Evolutionary conservation across 2,113 vertebrate species (phyloP).

Genomic region (Gracilinanus agilis): DNA sequence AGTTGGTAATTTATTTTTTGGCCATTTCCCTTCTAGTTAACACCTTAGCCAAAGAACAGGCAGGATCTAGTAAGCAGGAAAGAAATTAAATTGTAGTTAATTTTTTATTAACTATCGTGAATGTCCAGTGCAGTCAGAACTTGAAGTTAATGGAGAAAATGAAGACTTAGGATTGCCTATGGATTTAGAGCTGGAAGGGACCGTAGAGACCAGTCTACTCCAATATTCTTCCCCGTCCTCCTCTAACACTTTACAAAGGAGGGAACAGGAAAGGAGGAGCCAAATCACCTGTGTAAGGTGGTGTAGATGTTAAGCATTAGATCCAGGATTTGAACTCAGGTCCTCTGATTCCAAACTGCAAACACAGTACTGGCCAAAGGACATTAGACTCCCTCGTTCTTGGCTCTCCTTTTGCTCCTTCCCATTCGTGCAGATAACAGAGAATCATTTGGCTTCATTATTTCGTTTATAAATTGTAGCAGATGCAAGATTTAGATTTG

Average conservation of each 20-base stretch:
- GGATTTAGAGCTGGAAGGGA: not conserved
- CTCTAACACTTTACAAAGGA: not conserved
- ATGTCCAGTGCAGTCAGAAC: not conserved
- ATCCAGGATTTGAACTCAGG: not conserved
- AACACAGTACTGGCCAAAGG: not conserved
- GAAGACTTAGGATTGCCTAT: not conserved
- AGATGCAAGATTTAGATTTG: not conserved
- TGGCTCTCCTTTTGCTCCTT: not conserved
- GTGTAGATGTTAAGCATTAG: not conserved
- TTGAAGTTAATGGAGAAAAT: not conserved
- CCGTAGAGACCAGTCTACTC: not conserved
- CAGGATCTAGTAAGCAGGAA: constrained; percentile 47
- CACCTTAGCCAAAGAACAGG: constrained; percentile 42
- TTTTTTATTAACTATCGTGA: not conserved
- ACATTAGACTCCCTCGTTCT: not conserved
- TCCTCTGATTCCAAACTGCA: not conserved
- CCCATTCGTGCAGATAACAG: not conserved
- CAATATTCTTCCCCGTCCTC: not conserved
- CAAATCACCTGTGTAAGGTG: not conserved
- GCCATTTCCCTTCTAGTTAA: constrained; percentile 24
- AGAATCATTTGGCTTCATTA: not conserved
- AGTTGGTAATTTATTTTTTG: constrained; percentile 35
- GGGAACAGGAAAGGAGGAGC: not conserved
- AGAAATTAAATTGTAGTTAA: constrained; percentile 41
- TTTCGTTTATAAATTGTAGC: not conserved